phyloP scores from a whole-genome alignment of 2,888 invertebrate genomes.

The Petrophora chlorosata region DNA sequence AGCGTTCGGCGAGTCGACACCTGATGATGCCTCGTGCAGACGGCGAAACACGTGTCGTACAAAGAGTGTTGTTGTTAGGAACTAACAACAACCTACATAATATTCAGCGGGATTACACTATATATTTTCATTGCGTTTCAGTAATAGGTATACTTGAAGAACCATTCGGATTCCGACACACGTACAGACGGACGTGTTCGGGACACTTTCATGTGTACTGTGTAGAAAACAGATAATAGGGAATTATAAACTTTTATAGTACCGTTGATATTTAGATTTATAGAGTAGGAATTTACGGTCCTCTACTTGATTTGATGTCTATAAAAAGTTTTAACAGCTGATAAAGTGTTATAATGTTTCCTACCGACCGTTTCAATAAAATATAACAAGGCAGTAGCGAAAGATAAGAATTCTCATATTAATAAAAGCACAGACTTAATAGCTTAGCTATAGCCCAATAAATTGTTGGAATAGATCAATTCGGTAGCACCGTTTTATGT shows the following conservation, averaged over 20 bases:
- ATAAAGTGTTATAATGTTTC: conserved; percentile 32
- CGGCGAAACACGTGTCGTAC: too few relatives aligned
- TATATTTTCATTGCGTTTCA: too few relatives aligned
- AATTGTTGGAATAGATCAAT: conserved; percentile 13
- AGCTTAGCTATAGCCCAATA: conserved; percentile 12
- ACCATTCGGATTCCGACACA: too few relatives aligned
- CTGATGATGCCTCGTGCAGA: too few relatives aligned
- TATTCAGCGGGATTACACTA: too few relatives aligned
- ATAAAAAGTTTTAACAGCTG: conserved; percentile 30
- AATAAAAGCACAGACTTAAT: conserved; percentile 15
- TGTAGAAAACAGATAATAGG: conserved; percentile 24
- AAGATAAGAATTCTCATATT: conserved; percentile 11
- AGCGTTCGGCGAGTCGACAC: too few relatives aligned
- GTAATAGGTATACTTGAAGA: too few relatives aligned
- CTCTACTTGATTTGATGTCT: conserved; percentile 35
- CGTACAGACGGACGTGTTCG: background rate
- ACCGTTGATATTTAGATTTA: conserved; percentile 31
- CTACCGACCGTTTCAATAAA: conserved; percentile 20
- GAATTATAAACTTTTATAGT: conserved; percentile 30
- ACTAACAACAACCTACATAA: too few relatives aligned
- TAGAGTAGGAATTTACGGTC: conserved; percentile 34
- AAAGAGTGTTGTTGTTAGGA: too few relatives aligned
- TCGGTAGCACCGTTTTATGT: conserved; percentile 14
- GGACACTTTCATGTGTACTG: background rate
- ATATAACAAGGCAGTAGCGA: conserved; percentile 22